Evolutionary conservation across 2,113 vertebrate species (phyloP).

Genomic region (Ammodytes marinus): DNA sequence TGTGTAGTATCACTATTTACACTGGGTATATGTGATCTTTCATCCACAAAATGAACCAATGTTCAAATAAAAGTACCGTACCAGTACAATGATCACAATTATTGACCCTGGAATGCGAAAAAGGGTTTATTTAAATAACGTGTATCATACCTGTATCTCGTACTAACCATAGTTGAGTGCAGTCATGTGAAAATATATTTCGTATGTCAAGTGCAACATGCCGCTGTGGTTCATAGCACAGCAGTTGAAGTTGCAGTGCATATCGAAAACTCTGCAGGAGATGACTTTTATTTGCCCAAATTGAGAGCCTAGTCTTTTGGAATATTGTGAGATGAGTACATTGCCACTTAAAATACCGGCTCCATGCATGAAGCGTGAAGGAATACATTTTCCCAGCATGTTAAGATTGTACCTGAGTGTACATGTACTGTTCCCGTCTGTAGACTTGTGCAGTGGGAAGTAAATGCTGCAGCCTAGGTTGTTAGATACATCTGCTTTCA

Average conservation of each 20-base stretch:
- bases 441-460: slow-evolving; percentile 7
- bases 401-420: slow-evolving; percentile 27
- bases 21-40: slow-evolving; percentile 18
- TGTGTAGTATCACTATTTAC: slow-evolving; percentile 33
- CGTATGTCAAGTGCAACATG: neutral
- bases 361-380: slow-evolving; percentile 3
- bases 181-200: neutral
- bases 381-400: slow-evolving; percentile 1
- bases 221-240: neutral
- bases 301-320: slow-evolving; percentile 21
- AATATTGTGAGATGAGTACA: slow-evolving; percentile 31
- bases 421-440: slow-evolving; percentile 16
- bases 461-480: slow-evolving; percentile 11
- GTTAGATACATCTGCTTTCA: slow-evolving; percentile 22
- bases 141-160: slow-evolving; percentile 5
- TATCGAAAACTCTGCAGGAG: slow-evolving; percentile 15
- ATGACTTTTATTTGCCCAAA: slow-evolving; percentile 41
- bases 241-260: slow-evolving; percentile 6
- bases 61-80: slow-evolving; percentile 27
- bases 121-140: slow-evolving; percentile 6
- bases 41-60: slow-evolving; percentile 25
- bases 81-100: slow-evolving; percentile 10
- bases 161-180: neutral
- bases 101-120: slow-evolving; percentile 1
- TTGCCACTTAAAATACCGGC: slow-evolving; percentile 20